Conservation (phyloP, 1,140 invertebrate species). For the Muscidifurax raptorellus region DNA sequence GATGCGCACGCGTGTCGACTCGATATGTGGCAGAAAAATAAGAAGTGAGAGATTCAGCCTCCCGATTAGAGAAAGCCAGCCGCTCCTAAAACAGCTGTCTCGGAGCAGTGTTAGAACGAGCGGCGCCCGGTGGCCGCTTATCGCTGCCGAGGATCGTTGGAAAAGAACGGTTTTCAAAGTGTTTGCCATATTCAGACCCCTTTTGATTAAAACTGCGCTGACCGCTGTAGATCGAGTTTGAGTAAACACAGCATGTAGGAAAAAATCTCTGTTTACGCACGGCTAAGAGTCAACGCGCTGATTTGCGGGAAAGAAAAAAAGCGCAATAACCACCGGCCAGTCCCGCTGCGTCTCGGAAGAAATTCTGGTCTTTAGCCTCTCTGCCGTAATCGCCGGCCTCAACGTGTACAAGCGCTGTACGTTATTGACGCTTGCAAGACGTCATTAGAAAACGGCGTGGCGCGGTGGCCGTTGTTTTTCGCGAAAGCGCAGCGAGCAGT, state of each 20-base stretch:
- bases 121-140: neutral
- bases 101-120: neutral
- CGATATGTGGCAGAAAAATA: neutral
- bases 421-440: neutral
- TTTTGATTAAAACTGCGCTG: too few species aligned
- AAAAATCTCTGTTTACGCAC: neutral
- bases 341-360: neutral
- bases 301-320: neutral
- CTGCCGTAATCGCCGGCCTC: neutral
- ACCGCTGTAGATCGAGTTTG: too few species aligned
- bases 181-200: neutral
- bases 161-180: neutral
- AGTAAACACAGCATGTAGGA: too few species aligned
- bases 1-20: neutral
- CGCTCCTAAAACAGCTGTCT: conserved; percentile 22
- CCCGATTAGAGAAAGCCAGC: conserved; percentile 16
- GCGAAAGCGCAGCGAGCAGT: neutral
- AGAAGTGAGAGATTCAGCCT: neutral
- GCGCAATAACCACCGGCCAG: neutral
- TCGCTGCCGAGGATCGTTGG: neutral
- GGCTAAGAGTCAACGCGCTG: neutral
- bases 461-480: neutral
- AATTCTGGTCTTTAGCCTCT: conserved; percentile 16
- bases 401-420: neutral
- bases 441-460: conserved; percentile 17